Evolutionary conservation across 1,140 invertebrate species (phyloP).

Genomic region (Drosophila yakuba): DNA sequence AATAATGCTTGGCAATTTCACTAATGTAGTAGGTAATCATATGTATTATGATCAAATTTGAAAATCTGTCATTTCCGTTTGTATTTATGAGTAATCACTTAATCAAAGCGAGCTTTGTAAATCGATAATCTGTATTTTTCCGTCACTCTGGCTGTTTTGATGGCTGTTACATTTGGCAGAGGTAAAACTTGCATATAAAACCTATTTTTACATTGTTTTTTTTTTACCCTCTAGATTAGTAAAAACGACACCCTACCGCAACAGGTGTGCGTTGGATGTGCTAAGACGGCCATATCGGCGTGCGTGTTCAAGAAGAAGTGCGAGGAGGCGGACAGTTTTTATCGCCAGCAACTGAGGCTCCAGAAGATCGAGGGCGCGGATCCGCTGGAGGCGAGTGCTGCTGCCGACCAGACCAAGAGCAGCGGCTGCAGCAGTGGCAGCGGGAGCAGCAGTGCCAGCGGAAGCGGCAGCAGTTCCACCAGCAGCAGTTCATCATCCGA

Average conservation of each 20-base stretch:
- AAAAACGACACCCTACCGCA: conserved; percentile 80
- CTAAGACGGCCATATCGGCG: conserved; percentile 77
- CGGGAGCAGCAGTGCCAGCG: conserved; percentile 41
- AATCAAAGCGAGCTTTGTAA: neutral
- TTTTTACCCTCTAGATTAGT: conserved; percentile 50
- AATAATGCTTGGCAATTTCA: neutral
- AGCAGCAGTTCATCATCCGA: conserved; percentile 66
- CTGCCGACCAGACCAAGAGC: conserved; percentile 24
- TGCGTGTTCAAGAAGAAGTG: conserved; percentile 81
- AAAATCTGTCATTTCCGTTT: neutral
- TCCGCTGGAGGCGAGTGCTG: conserved; percentile 7
- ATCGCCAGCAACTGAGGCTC: conserved; percentile 76
- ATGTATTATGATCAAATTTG: no score
- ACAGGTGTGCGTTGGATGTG: conserved; percentile 78
- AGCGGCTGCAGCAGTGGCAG: conserved; percentile 36
- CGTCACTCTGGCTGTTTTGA: neutral
- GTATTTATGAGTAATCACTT: neutral
- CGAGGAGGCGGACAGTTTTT: conserved; percentile 81
- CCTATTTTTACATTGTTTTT: neutral
- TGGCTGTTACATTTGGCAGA: neutral
- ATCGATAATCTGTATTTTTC: neutral
- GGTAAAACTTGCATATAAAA: neutral
- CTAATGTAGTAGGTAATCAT: no score
- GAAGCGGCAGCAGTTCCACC: conserved; percentile 51
- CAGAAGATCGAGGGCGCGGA: conserved; percentile 68